Base-by-base conservation (phyloP, 1,140 invertebrate species). In the Orius laevigatus region DNA sequence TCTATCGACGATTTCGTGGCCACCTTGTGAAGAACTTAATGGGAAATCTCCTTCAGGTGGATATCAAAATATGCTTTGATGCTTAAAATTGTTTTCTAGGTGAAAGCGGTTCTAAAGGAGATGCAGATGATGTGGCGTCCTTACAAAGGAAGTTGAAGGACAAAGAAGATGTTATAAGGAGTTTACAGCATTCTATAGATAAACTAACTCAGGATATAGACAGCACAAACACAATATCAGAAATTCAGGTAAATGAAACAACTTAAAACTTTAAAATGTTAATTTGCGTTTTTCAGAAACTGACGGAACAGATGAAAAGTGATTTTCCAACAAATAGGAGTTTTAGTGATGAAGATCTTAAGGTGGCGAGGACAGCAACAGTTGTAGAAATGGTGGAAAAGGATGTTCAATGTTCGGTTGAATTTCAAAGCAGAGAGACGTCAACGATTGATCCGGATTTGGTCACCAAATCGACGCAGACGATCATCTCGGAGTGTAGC, bases 1-100 rank as follows among this genome's bases (percentile, higher is more conserved):
- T 56, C 58, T 79, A 20, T 70, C 69, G 20, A 64, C 67, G 16
- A 61, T 66, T 10, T 59, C 64, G 18, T 72, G 68, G 67, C 70
- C 71, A 2, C 66, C 68, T n/a, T 55, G 63, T 6, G 32, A 41
- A 20, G n/a, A 19, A 25, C 11, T 14, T 19, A 46, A 42, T 19
- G 40, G 40, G 10, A 45, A 32, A 32, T n/a, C 43, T 4, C 15
- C 43, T 45, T 19, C 12, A 42, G 40, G 40, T 48, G 25, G 25
- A 25, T 25, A 25, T 25, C 8, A 25, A 25, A 25, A 25, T 25
- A 25, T 25, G n/a, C n/a, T n/a, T n/a, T n/a, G n/a, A n/a, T n/a
- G n/a, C n/a, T n/a, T n/a, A 25, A 25, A 25, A 8, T 25, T 25
- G 25, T 4, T 4, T 25, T 25, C 8, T 25, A 25, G 25, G 25